Evolutionary conservation across 2,797 vertebrate species (phyloP), one percentile per base, ranked within the genome.

Genomic region (Mus spretus): DNA sequence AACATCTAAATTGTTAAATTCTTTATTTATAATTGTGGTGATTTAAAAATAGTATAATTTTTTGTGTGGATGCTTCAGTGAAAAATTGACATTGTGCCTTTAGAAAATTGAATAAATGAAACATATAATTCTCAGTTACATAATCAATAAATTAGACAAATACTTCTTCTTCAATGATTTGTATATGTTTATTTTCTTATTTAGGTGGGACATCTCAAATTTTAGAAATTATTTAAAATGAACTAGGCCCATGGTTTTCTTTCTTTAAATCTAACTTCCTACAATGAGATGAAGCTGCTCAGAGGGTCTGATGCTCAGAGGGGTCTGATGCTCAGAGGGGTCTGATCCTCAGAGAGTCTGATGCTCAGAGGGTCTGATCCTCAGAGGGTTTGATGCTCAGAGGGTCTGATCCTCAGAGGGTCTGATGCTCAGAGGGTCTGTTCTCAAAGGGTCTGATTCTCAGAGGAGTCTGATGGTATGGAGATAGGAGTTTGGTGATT

Each of bases 81-180:
- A 99, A 98, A 98, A 98, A 99, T 98, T 99, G 98, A 99, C 98
- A 98, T 98, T 98, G 96, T 98, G 98, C 98, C 98, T 98, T 98
- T 98, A 98, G 99, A 98, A 99, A 99, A 99, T 98, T 98, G 99
- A 99, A 99, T 99, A 99, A 99, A 99, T 99, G 99, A 99, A 98
- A 99, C 99, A 98, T 99, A 98, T 99, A 99, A 99, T 99, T 99
- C 99, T 99, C 99, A 99, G 99, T 99, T 99, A 99, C 99, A 98
- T 99, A 99, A 99, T 99, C 99, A 98, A 99, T 99, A 99, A 98
- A 98, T 98, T 98, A 99, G 99, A 99, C 98, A 99, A 99, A 99
- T 99, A 99, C 99, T 99, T 98, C 98, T 99, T 99, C 98, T 99
- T 99, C 99, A 98, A 98, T 99, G 99, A 99, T 99, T 99, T 99